These are phyloP conservation scores for Penaeus chinensis DNA, from an alignment of 1,140 invertebrate species.

Conservation along the genomic window DNA sequence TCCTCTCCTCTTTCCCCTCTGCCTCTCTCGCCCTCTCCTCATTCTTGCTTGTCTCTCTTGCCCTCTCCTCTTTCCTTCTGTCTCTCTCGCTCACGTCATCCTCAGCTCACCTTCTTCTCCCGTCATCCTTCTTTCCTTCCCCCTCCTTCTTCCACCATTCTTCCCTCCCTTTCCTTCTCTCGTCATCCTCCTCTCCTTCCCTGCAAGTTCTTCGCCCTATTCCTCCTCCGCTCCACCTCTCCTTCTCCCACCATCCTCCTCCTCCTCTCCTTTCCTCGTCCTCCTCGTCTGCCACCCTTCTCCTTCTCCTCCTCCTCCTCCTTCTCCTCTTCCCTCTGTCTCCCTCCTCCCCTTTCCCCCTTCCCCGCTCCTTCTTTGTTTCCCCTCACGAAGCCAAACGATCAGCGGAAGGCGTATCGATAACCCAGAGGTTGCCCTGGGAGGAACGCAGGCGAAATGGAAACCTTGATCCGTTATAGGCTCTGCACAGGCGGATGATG, in stretches of 20 bases:
- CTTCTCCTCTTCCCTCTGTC: neutral
- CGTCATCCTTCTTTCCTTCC: neutral
- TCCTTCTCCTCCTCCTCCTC: neutral
- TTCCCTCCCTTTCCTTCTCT: neutral
- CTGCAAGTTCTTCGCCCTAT: neutral
- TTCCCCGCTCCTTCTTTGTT: neutral
- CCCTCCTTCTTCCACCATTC: too few species aligned
- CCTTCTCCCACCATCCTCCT: neutral
- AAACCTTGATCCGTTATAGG: too few species aligned
- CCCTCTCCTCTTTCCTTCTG: neutral
- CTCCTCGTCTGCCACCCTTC: too few species aligned
- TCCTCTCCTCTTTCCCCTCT: neutral
- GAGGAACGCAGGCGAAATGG: too few species aligned
- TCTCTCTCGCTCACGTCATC: neutral
- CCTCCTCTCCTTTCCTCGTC: neutral
- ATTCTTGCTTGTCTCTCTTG: too few species aligned
- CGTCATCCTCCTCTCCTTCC: neutral
- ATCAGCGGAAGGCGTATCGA: too few species aligned
- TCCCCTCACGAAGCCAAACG: neutral
- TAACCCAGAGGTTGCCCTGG: too few species aligned
- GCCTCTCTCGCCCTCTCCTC: neutral
- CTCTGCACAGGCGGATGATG: too few species aligned
- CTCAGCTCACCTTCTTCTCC: neutral
- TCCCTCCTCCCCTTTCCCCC: neutral
- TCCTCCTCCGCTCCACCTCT: slow-evolving; percentile 20